A percentile compares a stretch with the other conserved stretches of the same genome.
phyloP scores from a whole-genome alignment of 2,888 invertebrate species.

The Caenorhabditis auriculariae region DNA sequence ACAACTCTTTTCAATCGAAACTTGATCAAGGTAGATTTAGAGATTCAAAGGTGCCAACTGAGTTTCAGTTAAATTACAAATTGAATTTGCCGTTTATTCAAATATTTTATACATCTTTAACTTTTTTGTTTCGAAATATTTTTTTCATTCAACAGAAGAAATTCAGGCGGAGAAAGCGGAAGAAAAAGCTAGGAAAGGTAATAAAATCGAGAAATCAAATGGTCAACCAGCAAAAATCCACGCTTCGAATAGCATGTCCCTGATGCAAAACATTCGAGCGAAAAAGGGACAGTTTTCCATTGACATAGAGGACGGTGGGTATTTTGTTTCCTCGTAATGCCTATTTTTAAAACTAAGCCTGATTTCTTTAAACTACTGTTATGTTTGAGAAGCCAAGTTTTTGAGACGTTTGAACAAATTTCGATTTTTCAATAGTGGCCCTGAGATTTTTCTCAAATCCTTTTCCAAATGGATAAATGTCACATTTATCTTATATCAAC shows the following conservation, averaged over 20 bases:
- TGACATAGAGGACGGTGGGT: conserved; percentile 16
- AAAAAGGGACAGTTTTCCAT: conserved; percentile 10
- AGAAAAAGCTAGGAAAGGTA: conserved; percentile 21
- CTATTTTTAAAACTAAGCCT: no score
- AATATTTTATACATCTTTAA: no score
- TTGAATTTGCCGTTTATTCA: no score
- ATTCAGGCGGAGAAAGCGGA: conserved; percentile 32
- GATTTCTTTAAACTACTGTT: not conserved
- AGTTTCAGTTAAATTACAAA: no score
- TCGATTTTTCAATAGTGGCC: not conserved
- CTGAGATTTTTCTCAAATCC: not conserved
- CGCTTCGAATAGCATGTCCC: conserved; percentile 22
- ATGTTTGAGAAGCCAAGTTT: not conserved
- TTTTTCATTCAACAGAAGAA: not conserved
- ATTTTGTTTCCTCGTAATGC: no score
- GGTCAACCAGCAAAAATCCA: conserved; percentile 11
- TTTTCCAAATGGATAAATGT: no score
- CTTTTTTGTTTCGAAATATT: no score
- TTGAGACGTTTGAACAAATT: no score
- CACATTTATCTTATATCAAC: conserved; percentile 2
- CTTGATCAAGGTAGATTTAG: conserved; percentile 10
- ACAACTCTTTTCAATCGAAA: conserved; percentile 38
- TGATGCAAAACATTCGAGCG: conserved; percentile 26
- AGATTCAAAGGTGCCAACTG: no score
- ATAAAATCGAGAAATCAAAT: conserved; percentile 13